Conservation (phyloP, 2,797 vertebrate genomes). For the Todus mexicanus region DNA sequence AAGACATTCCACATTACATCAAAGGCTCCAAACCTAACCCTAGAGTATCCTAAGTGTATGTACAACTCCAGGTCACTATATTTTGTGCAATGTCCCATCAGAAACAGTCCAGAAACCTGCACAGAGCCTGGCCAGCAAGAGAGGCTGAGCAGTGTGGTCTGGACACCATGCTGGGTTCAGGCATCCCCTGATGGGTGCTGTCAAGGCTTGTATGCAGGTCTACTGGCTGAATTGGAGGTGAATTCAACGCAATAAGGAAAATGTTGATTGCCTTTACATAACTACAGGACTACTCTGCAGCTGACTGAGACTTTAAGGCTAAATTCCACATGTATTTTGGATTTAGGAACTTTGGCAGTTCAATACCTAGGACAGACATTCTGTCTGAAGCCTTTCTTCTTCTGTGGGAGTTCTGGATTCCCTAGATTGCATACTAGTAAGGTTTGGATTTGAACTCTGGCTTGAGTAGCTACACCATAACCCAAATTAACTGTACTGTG, state of each 20-base stretch:
- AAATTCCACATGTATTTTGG: background rate
- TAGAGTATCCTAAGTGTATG: background rate
- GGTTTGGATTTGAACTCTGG: constrained; percentile 4
- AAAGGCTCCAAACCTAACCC: background rate
- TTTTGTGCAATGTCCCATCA: background rate
- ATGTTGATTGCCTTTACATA: background rate
- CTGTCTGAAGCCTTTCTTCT: background rate
- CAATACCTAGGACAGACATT: background rate
- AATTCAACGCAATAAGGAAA: background rate
- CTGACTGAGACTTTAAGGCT: background rate
- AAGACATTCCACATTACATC: background rate
- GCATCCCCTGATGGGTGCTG: background rate
- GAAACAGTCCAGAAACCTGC: background rate
- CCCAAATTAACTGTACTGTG: constrained; percentile 39
- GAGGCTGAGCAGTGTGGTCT: background rate
- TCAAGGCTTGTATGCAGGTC: background rate
- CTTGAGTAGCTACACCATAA: constrained; percentile 3
- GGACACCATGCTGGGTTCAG: background rate
- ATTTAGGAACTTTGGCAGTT: background rate
- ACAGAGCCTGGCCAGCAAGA: background rate
- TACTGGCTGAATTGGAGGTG: background rate
- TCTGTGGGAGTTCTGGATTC: background rate
- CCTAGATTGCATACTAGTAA: background rate
- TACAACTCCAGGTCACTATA: background rate
- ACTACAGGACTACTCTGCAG: background rate